Base-by-base conservation (phyloP, 2,888 invertebrate genomes). In the Agelastica alni region DNA sequence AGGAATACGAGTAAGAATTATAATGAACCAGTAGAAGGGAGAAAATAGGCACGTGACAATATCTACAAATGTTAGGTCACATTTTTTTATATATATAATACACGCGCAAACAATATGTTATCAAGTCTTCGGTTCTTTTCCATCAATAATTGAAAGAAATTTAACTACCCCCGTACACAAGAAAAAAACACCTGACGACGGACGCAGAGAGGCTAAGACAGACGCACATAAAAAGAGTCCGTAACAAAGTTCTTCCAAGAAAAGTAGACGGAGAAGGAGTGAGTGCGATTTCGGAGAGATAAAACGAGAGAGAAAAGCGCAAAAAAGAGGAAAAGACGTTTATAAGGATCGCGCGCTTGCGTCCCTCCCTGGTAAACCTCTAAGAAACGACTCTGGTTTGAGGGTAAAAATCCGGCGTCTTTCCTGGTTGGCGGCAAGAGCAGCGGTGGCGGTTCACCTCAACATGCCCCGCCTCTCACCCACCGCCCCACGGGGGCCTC, bases 371-470 rank as follows among this genome's bases (percentile, higher is more conserved):
- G 77, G 78, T 77, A 77, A 78, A 77, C 77, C 77, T 77, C 77
- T 77, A 77, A 76, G 77, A 77, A 77, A 77, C 76, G 76, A 76
- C 75, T 76, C 75, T 75, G 77, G 77, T 77, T 75, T 77, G 77
- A 75, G 78, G 77, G 75, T 75, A 77, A 78, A 78, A 78, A 78
- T 77, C 77, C 76, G 75, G 75, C 77, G 78, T 77, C 78, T 77
- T 77, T 77, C 77, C 77, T 77, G 77, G 77, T 78, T 77, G 77
- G 77, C 72, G 77, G 77, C 77, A 74, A 73, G 75, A 75, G 67
- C 73, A 67, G 76, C 75, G 76, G 76, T 75, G 76, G 76, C 77
- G 77, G 77, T 77, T 75, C 75, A 78, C 78, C 78, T 77, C 78
- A 78, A 78, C 77, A 78, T 68, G 77, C 77, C 74, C 76, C 78